Base-by-base conservation (phyloP, 2,113 vertebrate genomes). In the Vidua macroura region DNA sequence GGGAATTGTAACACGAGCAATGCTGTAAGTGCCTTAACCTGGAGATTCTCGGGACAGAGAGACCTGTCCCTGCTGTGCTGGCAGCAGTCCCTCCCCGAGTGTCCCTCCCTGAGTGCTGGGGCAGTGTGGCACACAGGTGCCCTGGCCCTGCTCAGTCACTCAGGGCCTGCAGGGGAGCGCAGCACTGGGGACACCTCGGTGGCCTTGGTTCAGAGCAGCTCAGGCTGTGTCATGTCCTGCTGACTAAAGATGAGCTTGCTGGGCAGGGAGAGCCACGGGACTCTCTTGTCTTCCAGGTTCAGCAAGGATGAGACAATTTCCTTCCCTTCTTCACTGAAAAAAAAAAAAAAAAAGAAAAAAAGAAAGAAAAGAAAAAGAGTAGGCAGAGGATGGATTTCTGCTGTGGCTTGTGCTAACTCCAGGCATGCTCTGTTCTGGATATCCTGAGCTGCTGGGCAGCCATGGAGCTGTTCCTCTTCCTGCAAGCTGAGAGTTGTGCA, bases 151-250 rank as follows among this genome's bases (percentile, higher is more conserved):
- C 92, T 68, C 70, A n/a, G 35, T 59, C 86, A 25, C 81, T 44
- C n/a, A 0, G 4, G 5, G 58, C 3, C 27, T 43, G 70, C 41
- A 23, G 3, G 3, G 64, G 6, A 13, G 86, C 1, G 3, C 41
- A 3, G 62, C 7, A 4, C 30, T 1, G 7, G 48, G 8, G 10
- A 16, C 60, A n/a, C 28, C 28, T 63, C 27, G 1, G 1, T 23
- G 49, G 60, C 9, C 0, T 10, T 11, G 58, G 2, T 21, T 16
- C 18, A 12, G 39, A 41, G 19, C 5, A 37, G 55, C 56, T 83
- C 66, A 31, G 13, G 22, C 16, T 9, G 7, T 16, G 21, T 62
- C 67, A 18, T 35, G 62, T 74, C 78, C 73, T 79, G 81, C 58
- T 91, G 74, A 16, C 51, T 51, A 4, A 67, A 28, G 51, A 9